These are phyloP conservation scores for Lagopus leucura DNA, from an alignment of 2,113 vertebrate genomes.

Conservation along the genomic window DNA sequence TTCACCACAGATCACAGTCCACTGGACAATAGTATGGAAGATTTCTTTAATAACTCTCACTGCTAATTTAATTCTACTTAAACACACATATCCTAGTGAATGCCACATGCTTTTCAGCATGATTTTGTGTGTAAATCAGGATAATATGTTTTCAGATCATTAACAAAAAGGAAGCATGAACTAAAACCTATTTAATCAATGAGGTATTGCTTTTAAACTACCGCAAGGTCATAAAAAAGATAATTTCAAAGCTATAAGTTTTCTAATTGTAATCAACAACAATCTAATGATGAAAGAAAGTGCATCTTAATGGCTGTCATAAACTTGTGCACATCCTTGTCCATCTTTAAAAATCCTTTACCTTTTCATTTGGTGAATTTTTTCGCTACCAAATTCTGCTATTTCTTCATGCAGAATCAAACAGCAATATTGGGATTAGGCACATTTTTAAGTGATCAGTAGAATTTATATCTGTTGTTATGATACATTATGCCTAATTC, in stretches of 20 bases:
- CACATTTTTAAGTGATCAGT: neutral
- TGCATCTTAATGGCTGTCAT: constrained; percentile 65
- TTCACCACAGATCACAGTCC: constrained; percentile 78
- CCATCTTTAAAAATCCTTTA: constrained; percentile 44
- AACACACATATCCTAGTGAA: constrained; percentile 84
- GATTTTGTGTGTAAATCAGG: constrained; percentile 91
- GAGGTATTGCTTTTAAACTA: constrained; percentile 89
- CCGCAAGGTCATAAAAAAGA: constrained; percentile 89
- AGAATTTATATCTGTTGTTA: neutral
- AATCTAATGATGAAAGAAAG: constrained; percentile 80
- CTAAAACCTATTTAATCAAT: constrained; percentile 91
- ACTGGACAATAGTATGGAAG: constrained; percentile 79
- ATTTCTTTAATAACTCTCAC: constrained; percentile 87
- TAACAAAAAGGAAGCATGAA: constrained; percentile 90
- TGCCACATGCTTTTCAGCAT: constrained; percentile 86
- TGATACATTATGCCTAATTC: neutral
- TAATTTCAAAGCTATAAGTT: constrained; percentile 87
- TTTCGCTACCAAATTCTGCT: neutral
- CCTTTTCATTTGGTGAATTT: neutral
- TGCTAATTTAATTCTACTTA: constrained; percentile 90
- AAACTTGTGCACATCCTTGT: constrained; percentile 66
- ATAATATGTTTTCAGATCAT: constrained; percentile 92
- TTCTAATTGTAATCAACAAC: constrained; percentile 93
- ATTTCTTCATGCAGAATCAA: neutral
- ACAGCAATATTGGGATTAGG: neutral